Conservation (phyloP, 2,797 vertebrate genomes). For the Australoheros facetus region DNA sequence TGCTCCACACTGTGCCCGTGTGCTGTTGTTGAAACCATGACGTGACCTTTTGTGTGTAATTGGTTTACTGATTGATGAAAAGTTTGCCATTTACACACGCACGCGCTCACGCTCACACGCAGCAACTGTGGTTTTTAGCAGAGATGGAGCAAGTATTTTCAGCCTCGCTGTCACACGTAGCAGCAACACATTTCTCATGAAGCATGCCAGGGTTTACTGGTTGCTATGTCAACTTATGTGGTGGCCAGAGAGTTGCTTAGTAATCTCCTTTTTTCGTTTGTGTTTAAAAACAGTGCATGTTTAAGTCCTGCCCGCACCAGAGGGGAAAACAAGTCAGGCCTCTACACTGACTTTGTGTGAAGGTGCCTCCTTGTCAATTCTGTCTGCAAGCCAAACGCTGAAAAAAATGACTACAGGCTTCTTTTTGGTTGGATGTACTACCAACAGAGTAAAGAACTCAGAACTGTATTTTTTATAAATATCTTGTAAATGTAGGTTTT, state of each 20-base stretch:
- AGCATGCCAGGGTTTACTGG: slow-evolving; percentile 41
- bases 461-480: background rate
- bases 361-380: too few relatives aligned
- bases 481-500: background rate
- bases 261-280: background rate
- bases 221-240: slow-evolving; percentile 56
- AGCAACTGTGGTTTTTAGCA: slow-evolving; percentile 1
- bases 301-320: too few relatives aligned
- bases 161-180: slow-evolving; percentile 30
- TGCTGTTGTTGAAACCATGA: slow-evolving; percentile 4
- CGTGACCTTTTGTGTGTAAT: slow-evolving; percentile 34
- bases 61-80: slow-evolving; percentile 32
- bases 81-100: slow-evolving; percentile 32
- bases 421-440: background rate
- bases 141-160: slow-evolving; percentile 31
- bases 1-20: background rate
- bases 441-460: background rate
- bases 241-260: slow-evolving; percentile 19
- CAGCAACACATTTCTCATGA: slow-evolving; percentile 30
- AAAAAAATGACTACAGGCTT: background rate
- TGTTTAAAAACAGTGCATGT: background rate
- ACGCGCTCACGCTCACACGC: background rate
- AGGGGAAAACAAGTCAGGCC: too few relatives aligned
- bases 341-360: too few relatives aligned
- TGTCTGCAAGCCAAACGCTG: background rate